Conservation (phyloP, 1,140 invertebrate genomes). For the Cylas formicarius region DNA sequence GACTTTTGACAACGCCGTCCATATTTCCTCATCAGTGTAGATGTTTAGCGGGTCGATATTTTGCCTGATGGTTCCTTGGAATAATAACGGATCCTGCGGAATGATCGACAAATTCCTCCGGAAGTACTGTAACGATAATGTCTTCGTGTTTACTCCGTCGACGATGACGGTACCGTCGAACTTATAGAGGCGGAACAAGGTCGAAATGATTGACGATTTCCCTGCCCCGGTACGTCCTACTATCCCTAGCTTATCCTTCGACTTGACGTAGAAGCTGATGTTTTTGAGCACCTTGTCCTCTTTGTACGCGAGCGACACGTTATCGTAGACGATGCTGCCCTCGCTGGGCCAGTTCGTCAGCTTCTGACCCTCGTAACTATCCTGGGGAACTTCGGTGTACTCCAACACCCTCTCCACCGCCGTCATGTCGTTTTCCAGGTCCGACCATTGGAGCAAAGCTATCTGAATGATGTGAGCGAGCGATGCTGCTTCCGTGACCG, state of each 20-base stretch:
- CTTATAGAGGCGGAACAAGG: constrained; percentile 50
- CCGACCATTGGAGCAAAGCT: constrained; percentile 78
- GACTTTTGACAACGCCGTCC: constrained; percentile 31
- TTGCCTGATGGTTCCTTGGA: constrained; percentile 51
- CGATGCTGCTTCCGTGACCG: constrained; percentile 68
- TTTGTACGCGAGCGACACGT: constrained; percentile 60
- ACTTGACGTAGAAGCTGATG: constrained; percentile 52
- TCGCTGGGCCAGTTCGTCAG: constrained; percentile 53
- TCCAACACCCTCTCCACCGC: constrained; percentile 66
- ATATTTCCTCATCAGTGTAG: constrained; percentile 39
- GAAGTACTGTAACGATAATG: constrained; percentile 33
- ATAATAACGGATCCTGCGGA: constrained; percentile 61
- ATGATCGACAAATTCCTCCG: constrained; percentile 57
- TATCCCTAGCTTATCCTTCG: constrained; percentile 59
- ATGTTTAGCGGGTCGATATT: constrained; percentile 58
- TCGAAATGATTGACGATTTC: constrained; percentile 69
- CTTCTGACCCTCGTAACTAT: constrained; percentile 60
- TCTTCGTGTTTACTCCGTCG: constrained; percentile 17
- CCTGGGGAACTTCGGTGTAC: constrained; percentile 62
- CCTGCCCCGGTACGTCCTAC: constrained; percentile 73
- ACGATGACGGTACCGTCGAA: constrained; percentile 20
- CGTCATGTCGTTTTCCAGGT: constrained; percentile 80
- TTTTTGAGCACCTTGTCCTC: constrained; percentile 57
- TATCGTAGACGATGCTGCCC: constrained; percentile 60
- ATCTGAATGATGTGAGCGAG: constrained; percentile 77